These are phyloP conservation scores for Lipotes vexillifer DNA, from an alignment of 2,113 vertebrate species.

Conservation along the genomic window DNA sequence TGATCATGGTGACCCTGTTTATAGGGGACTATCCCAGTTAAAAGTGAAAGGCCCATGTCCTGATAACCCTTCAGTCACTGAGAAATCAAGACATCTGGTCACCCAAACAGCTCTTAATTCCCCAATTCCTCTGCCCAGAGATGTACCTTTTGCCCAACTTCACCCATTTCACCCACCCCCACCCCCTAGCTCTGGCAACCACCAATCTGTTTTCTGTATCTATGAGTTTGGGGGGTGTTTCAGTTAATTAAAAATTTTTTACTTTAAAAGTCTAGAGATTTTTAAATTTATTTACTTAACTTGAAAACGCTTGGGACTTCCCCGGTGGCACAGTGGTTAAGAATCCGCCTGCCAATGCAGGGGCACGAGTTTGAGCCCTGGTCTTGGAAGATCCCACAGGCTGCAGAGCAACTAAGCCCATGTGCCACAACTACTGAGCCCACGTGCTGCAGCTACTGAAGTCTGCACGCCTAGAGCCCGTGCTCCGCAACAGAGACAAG, in stretches of 20 bases:
- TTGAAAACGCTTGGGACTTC: background rate
- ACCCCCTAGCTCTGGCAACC: background rate
- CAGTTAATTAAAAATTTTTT: background rate
- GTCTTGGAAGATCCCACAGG: too few species aligned
- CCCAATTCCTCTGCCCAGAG: background rate
- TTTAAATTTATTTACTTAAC: background rate
- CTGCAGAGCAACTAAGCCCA: too few species aligned
- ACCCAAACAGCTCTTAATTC: background rate
- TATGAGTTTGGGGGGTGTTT: background rate
- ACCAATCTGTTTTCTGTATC: background rate
- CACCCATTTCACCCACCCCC: background rate
- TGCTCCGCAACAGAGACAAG: too few species aligned
- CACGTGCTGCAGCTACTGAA: too few species aligned
- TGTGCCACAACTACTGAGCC: too few species aligned
- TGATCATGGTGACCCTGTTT: background rate
- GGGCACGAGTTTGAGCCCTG: too few species aligned
- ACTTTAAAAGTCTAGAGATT: background rate
- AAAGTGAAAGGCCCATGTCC: background rate
- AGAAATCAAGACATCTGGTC: background rate
- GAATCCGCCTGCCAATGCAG: too few species aligned
- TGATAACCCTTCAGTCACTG: background rate
- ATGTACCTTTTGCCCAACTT: background rate
- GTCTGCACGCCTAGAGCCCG: too few species aligned
- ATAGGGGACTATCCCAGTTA: background rate
- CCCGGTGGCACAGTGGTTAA: too few species aligned